These are phyloP conservation scores for Neolamprologus tretocephalus DNA, from an alignment of 2,113 vertebrate species.

Conservation along the genomic window DNA sequence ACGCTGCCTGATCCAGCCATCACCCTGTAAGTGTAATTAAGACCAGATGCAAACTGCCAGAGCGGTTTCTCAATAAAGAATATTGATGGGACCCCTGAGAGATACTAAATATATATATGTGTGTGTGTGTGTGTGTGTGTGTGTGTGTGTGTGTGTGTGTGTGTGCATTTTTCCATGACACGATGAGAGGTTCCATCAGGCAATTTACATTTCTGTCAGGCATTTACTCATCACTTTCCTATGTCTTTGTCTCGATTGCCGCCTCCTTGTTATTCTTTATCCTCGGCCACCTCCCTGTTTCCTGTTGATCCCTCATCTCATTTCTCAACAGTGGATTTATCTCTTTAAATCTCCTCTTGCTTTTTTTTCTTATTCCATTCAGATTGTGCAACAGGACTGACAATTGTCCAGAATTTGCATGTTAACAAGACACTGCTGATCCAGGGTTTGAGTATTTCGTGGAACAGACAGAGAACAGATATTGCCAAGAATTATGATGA, in stretches of 20 bases:
- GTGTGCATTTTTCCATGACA: not conserved
- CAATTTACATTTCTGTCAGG: not conserved
- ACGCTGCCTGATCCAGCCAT: conserved; percentile 4
- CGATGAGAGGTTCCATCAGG: conserved; percentile 8
- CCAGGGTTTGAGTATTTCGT: not conserved
- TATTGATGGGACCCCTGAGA: conserved; percentile 34
- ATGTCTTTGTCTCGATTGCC: not conserved
- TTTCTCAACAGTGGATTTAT: not conserved
- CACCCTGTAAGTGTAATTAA: conserved; percentile 27
- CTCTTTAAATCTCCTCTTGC: not conserved
- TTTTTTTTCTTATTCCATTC: not conserved
- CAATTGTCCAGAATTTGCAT: not conserved
- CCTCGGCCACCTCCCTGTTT: not conserved
- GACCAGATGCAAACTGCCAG: conserved; percentile 43
- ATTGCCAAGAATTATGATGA: not conserved
- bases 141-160: not conserved
- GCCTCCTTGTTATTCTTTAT: not conserved
- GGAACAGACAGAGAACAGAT: not conserved
- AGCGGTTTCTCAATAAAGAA: conserved; percentile 26
- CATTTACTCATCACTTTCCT: not conserved
- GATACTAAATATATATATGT: not conserved
- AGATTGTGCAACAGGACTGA: not conserved
- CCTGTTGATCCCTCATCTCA: not conserved
- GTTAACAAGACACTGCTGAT: not conserved
- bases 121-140: not conserved